A percentile compares a stretch with the other conserved stretches of the same genome.
phyloP scores from a whole-genome alignment of 2,888 invertebrate genomes.

The Hemithea aestivaria region DNA sequence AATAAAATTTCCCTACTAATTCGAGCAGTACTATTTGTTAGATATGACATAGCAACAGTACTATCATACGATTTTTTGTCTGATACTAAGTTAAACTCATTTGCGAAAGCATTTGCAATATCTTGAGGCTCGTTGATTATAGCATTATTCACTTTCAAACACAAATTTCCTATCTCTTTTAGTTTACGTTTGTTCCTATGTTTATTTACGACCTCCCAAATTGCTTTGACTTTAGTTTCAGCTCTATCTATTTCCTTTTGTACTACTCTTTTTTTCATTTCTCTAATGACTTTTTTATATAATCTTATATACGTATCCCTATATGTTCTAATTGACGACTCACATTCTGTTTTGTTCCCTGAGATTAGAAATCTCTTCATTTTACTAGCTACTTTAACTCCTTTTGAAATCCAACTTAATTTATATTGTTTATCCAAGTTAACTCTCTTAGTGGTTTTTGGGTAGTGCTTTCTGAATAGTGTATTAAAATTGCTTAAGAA shows the following conservation, averaged over 20 bases:
- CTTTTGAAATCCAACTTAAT: not conserved
- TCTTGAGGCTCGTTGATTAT: not conserved
- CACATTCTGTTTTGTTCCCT: not conserved
- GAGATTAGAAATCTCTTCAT: not conserved
- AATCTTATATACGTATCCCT: not conserved
- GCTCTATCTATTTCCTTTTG: not conserved
- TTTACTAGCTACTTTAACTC: not conserved
- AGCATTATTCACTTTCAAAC: not conserved
- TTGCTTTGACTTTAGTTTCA: not conserved
- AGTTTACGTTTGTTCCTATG: not conserved
- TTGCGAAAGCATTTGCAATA: not conserved
- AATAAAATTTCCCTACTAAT: not conserved
- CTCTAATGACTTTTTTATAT: not conserved
- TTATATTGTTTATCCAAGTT: not conserved
- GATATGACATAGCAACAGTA: too few relatives aligned
- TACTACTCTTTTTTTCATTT: not conserved
- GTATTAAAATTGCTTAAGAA: not conserved
- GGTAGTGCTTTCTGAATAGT: not conserved
- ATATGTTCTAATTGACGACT: not conserved
- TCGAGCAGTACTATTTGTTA: too few relatives aligned
- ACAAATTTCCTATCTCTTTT: not conserved
- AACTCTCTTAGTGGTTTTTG: not conserved
- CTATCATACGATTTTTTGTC: not conserved
- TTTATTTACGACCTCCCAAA: not conserved
- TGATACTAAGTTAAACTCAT: not conserved